phyloP scores from a whole-genome alignment of 2,113 vertebrate genomes.

The Ictalurus punctatus region DNA sequence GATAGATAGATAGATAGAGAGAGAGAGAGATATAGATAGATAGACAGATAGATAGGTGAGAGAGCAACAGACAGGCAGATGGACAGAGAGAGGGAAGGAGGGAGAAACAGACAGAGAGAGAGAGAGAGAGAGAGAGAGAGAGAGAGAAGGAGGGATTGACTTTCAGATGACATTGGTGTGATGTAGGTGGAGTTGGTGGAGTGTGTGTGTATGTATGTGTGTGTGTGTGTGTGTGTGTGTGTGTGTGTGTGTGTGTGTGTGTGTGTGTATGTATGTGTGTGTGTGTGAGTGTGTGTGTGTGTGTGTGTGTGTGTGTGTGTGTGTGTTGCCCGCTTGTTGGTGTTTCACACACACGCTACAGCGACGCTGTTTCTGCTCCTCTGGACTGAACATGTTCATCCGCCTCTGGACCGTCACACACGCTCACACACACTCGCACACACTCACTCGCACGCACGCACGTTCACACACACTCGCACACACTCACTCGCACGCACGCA shows the following conservation, averaged over 20 bases:
- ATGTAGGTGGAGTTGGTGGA: constrained; percentile 75
- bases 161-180: constrained; percentile 84
- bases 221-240: constrained; percentile 41
- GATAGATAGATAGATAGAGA: too few relatives aligned
- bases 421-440: constrained; percentile 3
- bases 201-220: constrained; percentile 38
- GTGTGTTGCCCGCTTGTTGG: constrained; percentile 69
- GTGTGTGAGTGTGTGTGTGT: neutral
- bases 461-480: neutral
- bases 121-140: constrained; percentile 17
- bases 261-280: constrained; percentile 49
- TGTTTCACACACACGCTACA: constrained; percentile 60
- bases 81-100: neutral
- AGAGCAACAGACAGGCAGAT: neutral
- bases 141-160: constrained; percentile 68
- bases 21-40: neutral
- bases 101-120: neutral
- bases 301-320: constrained; percentile 10
- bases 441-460: neutral
- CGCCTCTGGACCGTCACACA: constrained; percentile 51
- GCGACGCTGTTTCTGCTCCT: constrained; percentile 71
- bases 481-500: neutral
- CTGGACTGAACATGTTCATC: constrained; percentile 61
- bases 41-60: constrained; percentile 26
- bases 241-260: neutral